A percentile compares a stretch with the other conserved stretches of the same genome.
phyloP scores from a whole-genome alignment of 2,888 invertebrate species.

The Amblyjoppa fuscipennis region DNA sequence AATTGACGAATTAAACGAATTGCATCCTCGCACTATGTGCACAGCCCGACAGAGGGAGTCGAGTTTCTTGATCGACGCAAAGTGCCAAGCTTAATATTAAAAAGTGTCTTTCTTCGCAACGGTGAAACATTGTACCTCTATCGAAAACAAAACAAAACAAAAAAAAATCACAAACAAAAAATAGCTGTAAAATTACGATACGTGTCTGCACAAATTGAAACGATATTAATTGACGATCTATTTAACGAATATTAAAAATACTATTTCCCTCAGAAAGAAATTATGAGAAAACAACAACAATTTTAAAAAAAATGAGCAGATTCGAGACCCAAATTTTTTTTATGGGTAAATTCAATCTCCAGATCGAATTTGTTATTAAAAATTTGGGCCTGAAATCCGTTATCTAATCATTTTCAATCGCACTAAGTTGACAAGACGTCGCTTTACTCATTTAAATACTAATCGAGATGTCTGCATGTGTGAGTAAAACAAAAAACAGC shows the following conservation, averaged over 20 bases:
- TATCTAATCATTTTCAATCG: constrained; percentile 26
- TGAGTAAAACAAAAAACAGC: constrained; percentile 21
- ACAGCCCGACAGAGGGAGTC: neutral
- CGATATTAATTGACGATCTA: constrained; percentile 59
- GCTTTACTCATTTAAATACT: constrained; percentile 48
- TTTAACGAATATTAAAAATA: constrained; percentile 33
- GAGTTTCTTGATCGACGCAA: constrained; percentile 59
- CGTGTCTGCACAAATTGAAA: constrained; percentile 43
- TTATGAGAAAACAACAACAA: constrained; percentile 7
- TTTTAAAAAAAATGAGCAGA: neutral
- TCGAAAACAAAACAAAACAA: constrained; percentile 39
- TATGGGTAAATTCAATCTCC: neutral
- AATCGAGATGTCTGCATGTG: constrained; percentile 46
- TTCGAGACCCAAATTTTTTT: neutral
- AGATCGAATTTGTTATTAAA: neutral
- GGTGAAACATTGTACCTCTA: constrained; percentile 70
- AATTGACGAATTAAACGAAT: constrained; percentile 27
- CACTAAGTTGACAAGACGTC: constrained; percentile 47
- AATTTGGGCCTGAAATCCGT: neutral
- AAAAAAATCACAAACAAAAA: neutral
- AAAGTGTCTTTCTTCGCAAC: constrained; percentile 74
- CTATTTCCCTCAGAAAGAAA: constrained; percentile 21
- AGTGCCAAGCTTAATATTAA: constrained; percentile 75
- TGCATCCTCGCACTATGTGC: constrained; percentile 8
- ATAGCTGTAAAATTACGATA: constrained; percentile 47